Conservation (phyloP, 1,140 invertebrate genomes). For the Drosophila nikananu region DNA sequence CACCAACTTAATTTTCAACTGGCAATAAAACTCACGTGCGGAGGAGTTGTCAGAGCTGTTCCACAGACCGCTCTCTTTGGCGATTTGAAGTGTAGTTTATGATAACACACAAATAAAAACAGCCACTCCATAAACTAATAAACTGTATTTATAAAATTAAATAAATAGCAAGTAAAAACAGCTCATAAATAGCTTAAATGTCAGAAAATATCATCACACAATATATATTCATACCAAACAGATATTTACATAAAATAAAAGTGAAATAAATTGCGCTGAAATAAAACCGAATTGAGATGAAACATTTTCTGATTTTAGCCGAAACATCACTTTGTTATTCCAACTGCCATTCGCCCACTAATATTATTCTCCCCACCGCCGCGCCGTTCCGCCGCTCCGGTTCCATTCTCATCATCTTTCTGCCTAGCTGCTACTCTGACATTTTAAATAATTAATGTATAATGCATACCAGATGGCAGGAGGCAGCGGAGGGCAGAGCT, state of each 20-base stretch:
- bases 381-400: neutral
- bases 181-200: neutral
- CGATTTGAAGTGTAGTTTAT: neutral
- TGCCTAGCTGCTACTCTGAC: conserved; percentile 77
- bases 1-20: conserved; percentile 68
- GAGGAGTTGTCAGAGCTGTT: neutral
- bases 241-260: neutral
- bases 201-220: neutral
- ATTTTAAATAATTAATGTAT: conserved; percentile 82
- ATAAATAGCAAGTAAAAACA: neutral
- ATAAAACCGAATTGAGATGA: conserved; percentile 18
- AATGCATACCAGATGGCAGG: conserved; percentile 65
- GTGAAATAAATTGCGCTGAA: conserved; percentile 30
- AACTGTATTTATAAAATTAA: neutral
- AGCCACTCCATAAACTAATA: neutral
- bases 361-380: conserved; percentile 24
- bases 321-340: conserved; percentile 36
- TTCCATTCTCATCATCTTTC: conserved; percentile 63
- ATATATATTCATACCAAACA: neutral
- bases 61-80: neutral
- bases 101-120: neutral
- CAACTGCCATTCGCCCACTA: conserved; percentile 39
- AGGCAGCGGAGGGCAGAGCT: neutral
- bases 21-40: conserved; percentile 49
- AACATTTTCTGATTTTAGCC: conserved; percentile 39